Evolutionary conservation across 1,140 invertebrate species (phyloP).

Genomic region (Olivierus martensii): DNA sequence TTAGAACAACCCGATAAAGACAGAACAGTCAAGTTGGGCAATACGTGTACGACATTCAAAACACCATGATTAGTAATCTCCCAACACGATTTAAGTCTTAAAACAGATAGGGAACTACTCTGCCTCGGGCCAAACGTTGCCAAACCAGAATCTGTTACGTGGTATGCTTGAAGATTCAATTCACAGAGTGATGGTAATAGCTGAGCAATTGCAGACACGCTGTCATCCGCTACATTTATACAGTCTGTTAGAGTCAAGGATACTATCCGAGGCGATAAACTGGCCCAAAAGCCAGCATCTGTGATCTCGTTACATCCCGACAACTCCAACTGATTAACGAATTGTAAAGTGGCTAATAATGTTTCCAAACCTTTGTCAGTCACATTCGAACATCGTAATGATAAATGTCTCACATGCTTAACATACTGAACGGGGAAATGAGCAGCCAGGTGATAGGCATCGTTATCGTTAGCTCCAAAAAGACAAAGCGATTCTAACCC

Average conservation of each 20-base stretch:
- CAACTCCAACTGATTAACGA: conserved; percentile 48
- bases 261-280: conserved; percentile 74
- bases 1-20: conserved; percentile 91
- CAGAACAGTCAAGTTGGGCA: conserved; percentile 80
- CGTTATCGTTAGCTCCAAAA: conserved; percentile 71
- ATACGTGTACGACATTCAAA: conserved; percentile 84
- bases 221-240: conserved; percentile 91
- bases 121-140: conserved; percentile 68
- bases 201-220: conserved; percentile 82
- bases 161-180: conserved; percentile 78
- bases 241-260: conserved; percentile 82
- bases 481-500: conserved; percentile 72
- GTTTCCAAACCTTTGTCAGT: conserved; percentile 75
- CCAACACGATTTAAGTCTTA: conserved; percentile 87
- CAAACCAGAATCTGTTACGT: conserved; percentile 85
- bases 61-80: conserved; percentile 92
- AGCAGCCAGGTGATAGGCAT: conserved; percentile 56
- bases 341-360: conserved; percentile 31
- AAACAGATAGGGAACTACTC: conserved; percentile 58
- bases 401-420: conserved; percentile 22
- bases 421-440: conserved; percentile 39
- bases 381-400: conserved; percentile 69
- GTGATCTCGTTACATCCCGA: conserved; percentile 90
- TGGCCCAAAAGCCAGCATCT: conserved; percentile 84
- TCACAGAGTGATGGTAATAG: conserved; percentile 82